Conservation (phyloP, 2,797 vertebrate genomes). For the Spatula versicolor region DNA sequence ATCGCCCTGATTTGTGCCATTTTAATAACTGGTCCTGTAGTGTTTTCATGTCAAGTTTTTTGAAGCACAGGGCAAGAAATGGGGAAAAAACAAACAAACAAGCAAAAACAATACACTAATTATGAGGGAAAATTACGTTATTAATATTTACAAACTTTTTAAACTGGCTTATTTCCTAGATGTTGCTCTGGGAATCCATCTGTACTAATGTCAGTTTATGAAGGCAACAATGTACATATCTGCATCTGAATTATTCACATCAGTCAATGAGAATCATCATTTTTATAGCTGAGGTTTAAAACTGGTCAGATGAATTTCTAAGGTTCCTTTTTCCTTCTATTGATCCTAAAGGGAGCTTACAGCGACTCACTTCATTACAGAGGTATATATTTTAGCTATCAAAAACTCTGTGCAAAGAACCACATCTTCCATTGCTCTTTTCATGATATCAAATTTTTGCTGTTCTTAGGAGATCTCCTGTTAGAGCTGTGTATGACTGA, state of each 20-base stretch:
- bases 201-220: neutral
- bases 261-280: neutral
- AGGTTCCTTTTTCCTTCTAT: neutral
- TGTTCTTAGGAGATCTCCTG: neutral
- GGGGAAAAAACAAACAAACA: neutral
- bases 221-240: neutral
- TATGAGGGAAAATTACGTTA: neutral
- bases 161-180: neutral
- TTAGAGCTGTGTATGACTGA: neutral
- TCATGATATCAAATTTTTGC: neutral
- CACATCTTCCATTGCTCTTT: neutral
- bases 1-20: neutral
- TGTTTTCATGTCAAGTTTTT: neutral
- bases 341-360: neutral
- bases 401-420: neutral
- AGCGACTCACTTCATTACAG: neutral
- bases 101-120: neutral
- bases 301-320: neutral
- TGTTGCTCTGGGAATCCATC: neutral
- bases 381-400: neutral
- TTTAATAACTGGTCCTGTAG: neutral
- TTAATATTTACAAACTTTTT: constrained; percentile 8
- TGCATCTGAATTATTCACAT: constrained; percentile 7
- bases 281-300: neutral
- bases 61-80: neutral